Conservation (phyloP, 2,888 invertebrate genomes). For the Tenthredo amoena region DNA sequence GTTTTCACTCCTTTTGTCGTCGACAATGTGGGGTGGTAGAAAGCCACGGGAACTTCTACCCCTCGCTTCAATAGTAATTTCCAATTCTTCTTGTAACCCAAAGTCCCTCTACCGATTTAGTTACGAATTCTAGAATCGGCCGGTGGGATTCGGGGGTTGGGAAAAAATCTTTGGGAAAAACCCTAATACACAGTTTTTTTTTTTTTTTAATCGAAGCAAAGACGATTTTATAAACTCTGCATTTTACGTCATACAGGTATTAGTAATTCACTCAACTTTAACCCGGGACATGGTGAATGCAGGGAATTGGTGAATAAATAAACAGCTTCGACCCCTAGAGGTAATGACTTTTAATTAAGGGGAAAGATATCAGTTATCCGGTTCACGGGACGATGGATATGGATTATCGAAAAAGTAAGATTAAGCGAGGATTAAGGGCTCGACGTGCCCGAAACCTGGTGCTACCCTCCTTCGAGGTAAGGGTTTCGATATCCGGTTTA, state of each 20-base stretch:
- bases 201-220: neutral
- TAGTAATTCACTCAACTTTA: too few relatives aligned
- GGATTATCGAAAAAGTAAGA: slow-evolving; percentile 51
- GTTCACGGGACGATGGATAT: slow-evolving; percentile 16
- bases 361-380: slow-evolving; percentile 30
- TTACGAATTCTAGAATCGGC: neutral
- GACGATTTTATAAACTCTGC: neutral
- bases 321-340: neutral
- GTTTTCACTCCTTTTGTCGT: neutral
- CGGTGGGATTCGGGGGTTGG: neutral
- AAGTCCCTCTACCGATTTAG: neutral
- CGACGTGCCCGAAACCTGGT: slow-evolving; percentile 5
- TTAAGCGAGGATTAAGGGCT: slow-evolving; percentile 50
- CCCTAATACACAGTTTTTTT: too few relatives aligned
- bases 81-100: slow-evolving; percentile 33
- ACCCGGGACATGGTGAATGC: too few relatives aligned
- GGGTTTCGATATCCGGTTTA: slow-evolving; percentile 46
- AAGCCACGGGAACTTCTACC: neutral
- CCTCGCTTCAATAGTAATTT: neutral
- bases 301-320: neutral
- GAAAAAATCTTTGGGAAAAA: too few relatives aligned
- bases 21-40: neutral
- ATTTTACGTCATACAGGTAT: too few relatives aligned
- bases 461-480: neutral
- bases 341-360: slow-evolving; percentile 51